Evolutionary conservation across 2,113 vertebrate species (phyloP).

Genomic region (Anguilla japonica): DNA sequence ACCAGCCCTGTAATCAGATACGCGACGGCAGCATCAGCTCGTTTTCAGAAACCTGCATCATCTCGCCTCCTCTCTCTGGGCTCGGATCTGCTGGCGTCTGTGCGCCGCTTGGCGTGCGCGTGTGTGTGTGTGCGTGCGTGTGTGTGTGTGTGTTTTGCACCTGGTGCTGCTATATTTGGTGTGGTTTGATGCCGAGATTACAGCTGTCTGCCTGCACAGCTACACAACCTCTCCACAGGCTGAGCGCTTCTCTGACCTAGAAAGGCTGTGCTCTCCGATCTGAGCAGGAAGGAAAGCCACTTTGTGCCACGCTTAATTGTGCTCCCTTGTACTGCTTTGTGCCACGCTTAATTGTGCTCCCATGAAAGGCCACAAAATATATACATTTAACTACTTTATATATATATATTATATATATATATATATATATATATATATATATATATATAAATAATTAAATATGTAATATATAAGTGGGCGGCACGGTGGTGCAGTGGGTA

Average conservation of each 20-base stretch:
- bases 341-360: background rate
- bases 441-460: too few species aligned
- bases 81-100: background rate
- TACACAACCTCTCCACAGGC: background rate
- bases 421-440: too few species aligned
- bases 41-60: background rate
- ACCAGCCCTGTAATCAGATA: background rate
- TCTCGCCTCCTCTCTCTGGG: background rate
- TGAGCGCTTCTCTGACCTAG: background rate
- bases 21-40: background rate
- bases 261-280: background rate
- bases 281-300: background rate
- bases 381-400: too few species aligned
- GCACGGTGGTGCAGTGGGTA: too few species aligned
- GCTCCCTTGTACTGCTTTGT: background rate
- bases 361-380: background rate
- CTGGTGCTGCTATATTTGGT: conserved; percentile 7
- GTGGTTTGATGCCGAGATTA: conserved; percentile 7
- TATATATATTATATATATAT: too few species aligned
- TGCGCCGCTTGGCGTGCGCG: background rate
- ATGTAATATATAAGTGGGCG: too few species aligned
- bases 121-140: background rate
- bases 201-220: conserved; percentile 8
- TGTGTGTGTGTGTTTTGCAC: background rate
- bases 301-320: background rate